Percentiles rank a stretch among this genome's conserved stretches.
Conservation (phyloP, 2,888 invertebrate genomes). For the Orthonychiurus folsomi region DNA sequence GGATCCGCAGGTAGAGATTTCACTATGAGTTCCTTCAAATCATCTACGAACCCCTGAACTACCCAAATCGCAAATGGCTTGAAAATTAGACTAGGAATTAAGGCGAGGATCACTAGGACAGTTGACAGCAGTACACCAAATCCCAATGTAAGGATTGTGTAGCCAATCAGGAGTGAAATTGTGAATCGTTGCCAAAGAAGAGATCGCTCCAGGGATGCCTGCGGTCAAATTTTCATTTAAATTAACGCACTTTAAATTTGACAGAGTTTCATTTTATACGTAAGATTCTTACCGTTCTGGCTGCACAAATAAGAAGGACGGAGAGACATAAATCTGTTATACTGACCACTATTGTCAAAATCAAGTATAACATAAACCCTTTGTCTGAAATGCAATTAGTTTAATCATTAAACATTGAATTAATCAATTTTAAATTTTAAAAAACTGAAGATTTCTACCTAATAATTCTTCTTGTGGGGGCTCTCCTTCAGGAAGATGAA, state of each 20-base stretch:
- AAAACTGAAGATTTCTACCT: background rate
- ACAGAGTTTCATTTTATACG: background rate
- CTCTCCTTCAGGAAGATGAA: background rate
- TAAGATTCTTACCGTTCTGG: slow-evolving; percentile 5
- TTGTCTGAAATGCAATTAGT: background rate
- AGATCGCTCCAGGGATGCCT: background rate
- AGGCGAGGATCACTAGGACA: background rate
- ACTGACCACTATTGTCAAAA: background rate
- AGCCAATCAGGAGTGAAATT: background rate
- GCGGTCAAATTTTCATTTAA: background rate
- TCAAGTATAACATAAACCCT: background rate
- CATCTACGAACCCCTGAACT: background rate
- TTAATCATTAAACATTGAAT: background rate
- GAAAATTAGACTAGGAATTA: slow-evolving; percentile 6
- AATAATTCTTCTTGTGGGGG: background rate
- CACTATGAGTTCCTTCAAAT: background rate
- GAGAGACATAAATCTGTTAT: slow-evolving; percentile 6
- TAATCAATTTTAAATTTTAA: background rate
- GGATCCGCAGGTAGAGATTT: background rate
- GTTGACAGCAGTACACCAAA: slow-evolving; percentile 3
- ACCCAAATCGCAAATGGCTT: slow-evolving; percentile 12
- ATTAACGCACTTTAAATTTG: background rate
- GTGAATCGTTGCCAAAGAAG: slow-evolving; percentile 8
- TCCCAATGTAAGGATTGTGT: background rate
- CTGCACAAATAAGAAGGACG: slow-evolving; percentile 6